Evolutionary conservation across 2,113 vertebrate species (phyloP), one percentile per base, ranked within the genome.

Genomic region (Phrynosoma blainvillii): DNA sequence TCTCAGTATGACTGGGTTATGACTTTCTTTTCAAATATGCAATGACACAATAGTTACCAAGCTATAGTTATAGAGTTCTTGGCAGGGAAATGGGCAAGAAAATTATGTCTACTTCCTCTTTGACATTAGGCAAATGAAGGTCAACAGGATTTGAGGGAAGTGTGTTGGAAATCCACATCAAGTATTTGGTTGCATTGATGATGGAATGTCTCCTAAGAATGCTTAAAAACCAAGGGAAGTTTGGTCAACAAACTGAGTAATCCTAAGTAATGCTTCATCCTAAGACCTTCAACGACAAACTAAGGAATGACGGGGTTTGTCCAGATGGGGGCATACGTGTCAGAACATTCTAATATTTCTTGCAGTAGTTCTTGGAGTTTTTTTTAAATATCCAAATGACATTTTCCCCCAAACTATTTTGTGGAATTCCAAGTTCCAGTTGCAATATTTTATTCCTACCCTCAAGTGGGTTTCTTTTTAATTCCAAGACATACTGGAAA

Each of bases 151-250:
- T 90, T 59, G 92, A 95, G 83, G 30, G 36, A 84, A 59, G 47
- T 36, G 30, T 88, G 87, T 91, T 91, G 87, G 27, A 74, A 89
- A 83, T 88, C 90, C 52, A 78, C 21, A 83, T 66, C 62, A 2
- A 7, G n/a, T 93, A 92, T 95, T 95, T 94, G 86, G 85, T 92
- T 91, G 93, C 81, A 82, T 84, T 86, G 89, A 95, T 14, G 80
- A 89, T 90, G 91, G 82, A 59, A 75, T 83, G 90, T 93, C 84
- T 93, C 1, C 32, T 82, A 66, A 92, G 87, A 1, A 6, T 84
- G 56, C 27, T 73, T 90, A 80, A 42, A 80, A 70, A 52, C 3
- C 66, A 59, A 59, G 14, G 14, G 2, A 59, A 59, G 56, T 13
- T 59, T 59, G 56, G 56, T 59, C 11, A 70, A 70, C 66, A 82